Conservation (phyloP, 2,888 invertebrate genomes). For the Caenorhabditis afra region DNA sequence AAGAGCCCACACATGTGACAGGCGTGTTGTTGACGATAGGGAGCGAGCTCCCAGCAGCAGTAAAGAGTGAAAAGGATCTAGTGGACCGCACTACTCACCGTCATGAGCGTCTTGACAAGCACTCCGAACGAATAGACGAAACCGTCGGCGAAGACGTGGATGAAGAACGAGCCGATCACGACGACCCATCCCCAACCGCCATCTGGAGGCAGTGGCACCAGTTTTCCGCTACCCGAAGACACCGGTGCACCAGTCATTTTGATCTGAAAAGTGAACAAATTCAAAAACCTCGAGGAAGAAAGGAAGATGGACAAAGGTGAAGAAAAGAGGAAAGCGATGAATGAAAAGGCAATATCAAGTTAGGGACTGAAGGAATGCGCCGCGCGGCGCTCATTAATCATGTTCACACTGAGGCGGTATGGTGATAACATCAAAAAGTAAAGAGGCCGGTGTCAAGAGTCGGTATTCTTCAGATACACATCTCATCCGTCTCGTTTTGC, state of each 20-base stretch:
- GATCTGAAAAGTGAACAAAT: conserved; percentile 19
- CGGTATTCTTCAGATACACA: conserved; percentile 34
- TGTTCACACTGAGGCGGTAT: conserved; percentile 32
- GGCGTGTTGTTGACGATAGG: conserved; percentile 44
- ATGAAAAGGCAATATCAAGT: neutral
- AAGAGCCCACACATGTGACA: conserved; percentile 57
- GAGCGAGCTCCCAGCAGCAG: no score
- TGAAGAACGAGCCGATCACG: conserved; percentile 90
- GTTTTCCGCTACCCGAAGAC: conserved; percentile 57
- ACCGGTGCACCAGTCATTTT: conserved; percentile 60
- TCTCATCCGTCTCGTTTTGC: conserved; percentile 12
- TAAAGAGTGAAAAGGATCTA: neutral
- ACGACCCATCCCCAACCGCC: conserved; percentile 80
- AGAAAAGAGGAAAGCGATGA: conserved; percentile 1
- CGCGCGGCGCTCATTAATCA: conserved; percentile 49
- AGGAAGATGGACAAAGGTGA: neutral
- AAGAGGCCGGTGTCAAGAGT: neutral
- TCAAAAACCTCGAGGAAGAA: conserved; percentile 2
- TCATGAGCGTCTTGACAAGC: conserved; percentile 90
- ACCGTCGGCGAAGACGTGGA: conserved; percentile 94
- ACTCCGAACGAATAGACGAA: conserved; percentile 98
- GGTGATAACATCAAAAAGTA: conserved; percentile 39
- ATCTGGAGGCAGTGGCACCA: conserved; percentile 77
- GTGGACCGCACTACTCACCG: no score
- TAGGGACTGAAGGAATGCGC: conserved; percentile 22